Percentiles rank a stretch among this genome's conserved stretches.
Conservation (phyloP, 2,888 invertebrate species). For the Boloria selene region DNA sequence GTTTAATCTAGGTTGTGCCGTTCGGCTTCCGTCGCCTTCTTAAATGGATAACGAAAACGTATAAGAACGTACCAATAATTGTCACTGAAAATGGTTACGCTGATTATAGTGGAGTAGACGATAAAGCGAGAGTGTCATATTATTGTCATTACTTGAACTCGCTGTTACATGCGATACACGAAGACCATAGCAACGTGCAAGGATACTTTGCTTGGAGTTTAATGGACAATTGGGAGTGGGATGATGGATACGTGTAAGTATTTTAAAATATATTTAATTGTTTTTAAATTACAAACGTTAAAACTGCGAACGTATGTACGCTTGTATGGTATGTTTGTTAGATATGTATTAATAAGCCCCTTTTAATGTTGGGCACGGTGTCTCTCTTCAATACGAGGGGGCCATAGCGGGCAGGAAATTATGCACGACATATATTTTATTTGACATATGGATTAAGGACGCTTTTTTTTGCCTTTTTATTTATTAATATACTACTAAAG, state of each 20-base stretch:
- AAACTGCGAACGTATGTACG: not conserved
- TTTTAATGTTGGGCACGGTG: too few species aligned
- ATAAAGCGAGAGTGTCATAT: slow-evolving; percentile 81
- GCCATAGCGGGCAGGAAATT: too few species aligned
- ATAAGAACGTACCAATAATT: slow-evolving; percentile 77
- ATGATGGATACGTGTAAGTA: slow-evolving; percentile 87
- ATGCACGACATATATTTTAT: too few species aligned
- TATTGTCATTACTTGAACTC: slow-evolving; percentile 79
- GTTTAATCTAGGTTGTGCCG: slow-evolving; percentile 74
- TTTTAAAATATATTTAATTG: slow-evolving; percentile 1
- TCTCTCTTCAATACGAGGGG: too few species aligned
- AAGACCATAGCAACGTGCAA: slow-evolving; percentile 84
- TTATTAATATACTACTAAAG: too few species aligned
- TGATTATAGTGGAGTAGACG: slow-evolving; percentile 77
- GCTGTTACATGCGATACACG: slow-evolving; percentile 74
- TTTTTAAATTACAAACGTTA: too few species aligned
- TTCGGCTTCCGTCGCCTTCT: slow-evolving; percentile 82
- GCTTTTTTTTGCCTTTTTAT: too few species aligned
- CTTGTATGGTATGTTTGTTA: too few species aligned
- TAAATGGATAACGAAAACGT: slow-evolving; percentile 78
- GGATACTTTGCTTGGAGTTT: slow-evolving; percentile 92
- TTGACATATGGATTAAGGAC: too few species aligned
- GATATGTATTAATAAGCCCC: too few species aligned
- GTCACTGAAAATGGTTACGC: slow-evolving; percentile 82
- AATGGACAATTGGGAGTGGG: slow-evolving; percentile 94